A percentile compares a stretch with the other conserved stretches of the same genome.
phyloP scores from a whole-genome alignment of 2,113 vertebrate genomes.

The Leptosomus discolor region DNA sequence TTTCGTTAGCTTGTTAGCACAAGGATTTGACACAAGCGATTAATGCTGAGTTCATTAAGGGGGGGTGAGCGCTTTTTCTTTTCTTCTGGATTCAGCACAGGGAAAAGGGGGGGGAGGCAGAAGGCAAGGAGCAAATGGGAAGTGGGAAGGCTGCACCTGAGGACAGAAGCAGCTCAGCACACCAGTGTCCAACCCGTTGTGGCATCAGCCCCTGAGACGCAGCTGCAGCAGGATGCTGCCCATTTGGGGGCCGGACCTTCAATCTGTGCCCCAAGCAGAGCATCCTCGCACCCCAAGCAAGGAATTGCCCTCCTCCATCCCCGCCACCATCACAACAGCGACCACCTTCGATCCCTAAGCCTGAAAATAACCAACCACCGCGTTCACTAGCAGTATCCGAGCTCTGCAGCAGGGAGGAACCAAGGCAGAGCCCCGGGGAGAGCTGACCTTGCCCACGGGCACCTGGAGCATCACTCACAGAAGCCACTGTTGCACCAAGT shows the following conservation, averaged over 20 bases:
- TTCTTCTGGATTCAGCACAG: neutral
- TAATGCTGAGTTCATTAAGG: slow-evolving; percentile 33
- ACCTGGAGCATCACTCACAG: neutral
- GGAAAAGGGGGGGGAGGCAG: neutral
- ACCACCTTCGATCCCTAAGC: neutral
- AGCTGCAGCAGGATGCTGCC: neutral
- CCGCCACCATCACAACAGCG: neutral
- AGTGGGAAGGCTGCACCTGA: neutral
- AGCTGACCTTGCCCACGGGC: neutral
- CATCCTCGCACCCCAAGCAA: neutral
- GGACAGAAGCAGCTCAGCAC: neutral
- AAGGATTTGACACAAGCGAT: slow-evolving; percentile 38
- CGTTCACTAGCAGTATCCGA: neutral
- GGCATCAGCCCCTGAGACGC: fast-evolving
- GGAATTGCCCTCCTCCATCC: neutral
- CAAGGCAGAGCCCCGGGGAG: neutral
- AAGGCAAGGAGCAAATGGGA: neutral
- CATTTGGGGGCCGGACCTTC: fast-evolving
- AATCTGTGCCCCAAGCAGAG: neutral
- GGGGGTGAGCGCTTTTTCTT: neutral
- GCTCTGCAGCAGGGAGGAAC: neutral
- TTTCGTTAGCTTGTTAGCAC: slow-evolving; percentile 44
- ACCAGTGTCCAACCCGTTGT: neutral
- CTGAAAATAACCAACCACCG: fast-evolving
- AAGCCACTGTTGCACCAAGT: neutral